These are phyloP conservation scores for Stratiolaelaps scimitus DNA, from an alignment of 1,140 invertebrate genomes.

Conservation along the genomic window DNA sequence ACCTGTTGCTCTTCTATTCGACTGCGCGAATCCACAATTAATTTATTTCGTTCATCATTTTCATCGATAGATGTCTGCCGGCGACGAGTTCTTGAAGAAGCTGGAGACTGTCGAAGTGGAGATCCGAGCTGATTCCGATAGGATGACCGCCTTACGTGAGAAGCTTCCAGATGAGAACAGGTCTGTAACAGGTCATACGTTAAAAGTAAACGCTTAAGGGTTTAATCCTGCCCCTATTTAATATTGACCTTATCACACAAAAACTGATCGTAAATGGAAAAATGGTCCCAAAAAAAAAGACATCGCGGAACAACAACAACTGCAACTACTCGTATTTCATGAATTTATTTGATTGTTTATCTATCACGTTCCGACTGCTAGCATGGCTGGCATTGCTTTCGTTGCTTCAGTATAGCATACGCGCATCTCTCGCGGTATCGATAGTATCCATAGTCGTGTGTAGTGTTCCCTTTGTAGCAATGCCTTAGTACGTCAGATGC, in stretches of 20 bases:
- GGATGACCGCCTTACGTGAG: not conserved
- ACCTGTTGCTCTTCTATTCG: no score
- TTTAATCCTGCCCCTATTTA: not conserved
- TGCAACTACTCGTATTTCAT: not conserved
- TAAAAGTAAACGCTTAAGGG: not conserved
- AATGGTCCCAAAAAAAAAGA: not conserved
- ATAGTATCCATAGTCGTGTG: no score
- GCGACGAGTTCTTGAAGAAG: slow-evolving; percentile 1
- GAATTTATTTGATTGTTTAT: not conserved
- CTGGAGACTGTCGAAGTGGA: slow-evolving; percentile 15
- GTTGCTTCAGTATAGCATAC: no score
- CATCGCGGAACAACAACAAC: not conserved
- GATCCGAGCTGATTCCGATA: not conserved
- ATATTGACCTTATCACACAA: not conserved
- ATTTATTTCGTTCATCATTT: no score
- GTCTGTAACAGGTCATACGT: not conserved
- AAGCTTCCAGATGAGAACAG: slow-evolving; percentile 18
- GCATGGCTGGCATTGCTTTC: no score
- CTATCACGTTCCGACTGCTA: no score
- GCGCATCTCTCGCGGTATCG: no score
- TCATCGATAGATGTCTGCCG: not conserved
- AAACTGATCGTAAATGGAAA: not conserved
- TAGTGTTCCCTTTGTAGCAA: no score
- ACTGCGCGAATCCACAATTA: no score
- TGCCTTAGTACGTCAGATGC: no score